These are phyloP conservation scores for Oithona nana DNA, from an alignment of 2,888 invertebrate species.

Conservation along the genomic window DNA sequence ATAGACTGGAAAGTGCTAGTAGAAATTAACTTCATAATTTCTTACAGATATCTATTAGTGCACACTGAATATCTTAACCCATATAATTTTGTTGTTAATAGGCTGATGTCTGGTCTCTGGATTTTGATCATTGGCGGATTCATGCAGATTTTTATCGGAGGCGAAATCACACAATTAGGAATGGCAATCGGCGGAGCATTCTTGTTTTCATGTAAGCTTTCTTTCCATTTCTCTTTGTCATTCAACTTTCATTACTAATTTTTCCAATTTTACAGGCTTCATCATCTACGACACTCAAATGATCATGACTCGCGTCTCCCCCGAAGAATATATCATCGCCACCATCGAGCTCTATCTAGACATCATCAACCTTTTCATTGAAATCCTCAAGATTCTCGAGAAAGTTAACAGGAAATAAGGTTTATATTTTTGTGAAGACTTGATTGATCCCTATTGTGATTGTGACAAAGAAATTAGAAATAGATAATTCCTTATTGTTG, in stretches of 20 bases:
- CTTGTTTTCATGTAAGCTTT: conserved; percentile 28
- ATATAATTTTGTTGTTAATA: conserved; percentile 23
- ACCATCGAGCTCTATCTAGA: conserved; percentile 71
- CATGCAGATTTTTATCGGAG: conserved; percentile 52
- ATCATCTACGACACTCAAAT: conserved; percentile 28
- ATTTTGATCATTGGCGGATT: conserved; percentile 50
- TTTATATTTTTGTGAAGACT: too few relatives aligned
- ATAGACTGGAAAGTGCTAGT: too few relatives aligned
- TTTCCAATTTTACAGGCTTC: conserved; percentile 5
- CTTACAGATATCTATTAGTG: too few relatives aligned
- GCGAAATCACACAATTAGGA: conserved; percentile 45
- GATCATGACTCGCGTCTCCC: conserved; percentile 56
- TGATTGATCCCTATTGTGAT: too few relatives aligned
- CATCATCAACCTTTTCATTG: conserved; percentile 62
- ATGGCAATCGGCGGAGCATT: conserved; percentile 47
- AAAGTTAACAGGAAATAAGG: conserved; percentile 5
- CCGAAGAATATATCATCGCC: conserved; percentile 70
- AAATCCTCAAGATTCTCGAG: conserved; percentile 53
- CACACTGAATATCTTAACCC: too few relatives aligned
- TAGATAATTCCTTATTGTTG: too few relatives aligned
- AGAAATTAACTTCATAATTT: too few relatives aligned
- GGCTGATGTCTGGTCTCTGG: conserved; percentile 42
- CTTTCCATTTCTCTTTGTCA: not conserved
- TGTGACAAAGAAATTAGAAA: too few relatives aligned
- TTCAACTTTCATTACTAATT: not conserved